A percentile compares a stretch with the other conserved stretches of the same genome.
Evolutionary conservation across 2,113 vertebrate genomes (phyloP).

Genomic region (Chaenogobius annularis): DNA sequence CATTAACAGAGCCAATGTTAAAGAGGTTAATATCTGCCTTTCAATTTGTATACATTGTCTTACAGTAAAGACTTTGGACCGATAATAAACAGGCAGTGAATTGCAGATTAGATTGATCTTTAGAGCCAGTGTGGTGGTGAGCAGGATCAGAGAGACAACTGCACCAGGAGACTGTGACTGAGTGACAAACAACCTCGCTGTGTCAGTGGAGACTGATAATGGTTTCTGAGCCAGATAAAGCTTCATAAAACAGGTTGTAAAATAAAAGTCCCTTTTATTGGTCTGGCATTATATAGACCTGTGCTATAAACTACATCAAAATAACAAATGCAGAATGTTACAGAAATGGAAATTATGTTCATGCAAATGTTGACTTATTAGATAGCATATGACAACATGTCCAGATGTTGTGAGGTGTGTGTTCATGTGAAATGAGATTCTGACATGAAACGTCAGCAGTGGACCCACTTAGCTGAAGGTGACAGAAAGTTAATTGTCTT

Average conservation of each 20-base stretch:
- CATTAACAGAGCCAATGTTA: not conserved
- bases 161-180: constrained; percentile 21
- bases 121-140: not conserved
- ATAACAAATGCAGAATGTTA: not conserved
- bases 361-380: not conserved
- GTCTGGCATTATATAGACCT: not conserved
- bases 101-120: not conserved
- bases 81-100: not conserved
- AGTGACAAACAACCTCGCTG: constrained; percentile 5
- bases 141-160: not conserved
- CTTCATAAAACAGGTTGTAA: constrained; percentile 12
- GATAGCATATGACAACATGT: constrained; percentile 1
- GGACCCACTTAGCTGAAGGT: constrained; percentile 60
- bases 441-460: constrained; percentile 45
- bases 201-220: constrained; percentile 13
- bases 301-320: not conserved
- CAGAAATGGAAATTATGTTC: not conserved
- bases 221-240: constrained; percentile 8
- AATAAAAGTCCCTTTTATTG: constrained; percentile 21
- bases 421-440: constrained; percentile 60
- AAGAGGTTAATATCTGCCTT: not conserved
- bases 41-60: not conserved
- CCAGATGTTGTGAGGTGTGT: constrained; percentile 34
- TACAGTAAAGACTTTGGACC: not conserved
- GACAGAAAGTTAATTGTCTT: constrained; percentile 64